phyloP scores from a whole-genome alignment of 2,888 invertebrate genomes.

The Euzophera pinguis region DNA sequence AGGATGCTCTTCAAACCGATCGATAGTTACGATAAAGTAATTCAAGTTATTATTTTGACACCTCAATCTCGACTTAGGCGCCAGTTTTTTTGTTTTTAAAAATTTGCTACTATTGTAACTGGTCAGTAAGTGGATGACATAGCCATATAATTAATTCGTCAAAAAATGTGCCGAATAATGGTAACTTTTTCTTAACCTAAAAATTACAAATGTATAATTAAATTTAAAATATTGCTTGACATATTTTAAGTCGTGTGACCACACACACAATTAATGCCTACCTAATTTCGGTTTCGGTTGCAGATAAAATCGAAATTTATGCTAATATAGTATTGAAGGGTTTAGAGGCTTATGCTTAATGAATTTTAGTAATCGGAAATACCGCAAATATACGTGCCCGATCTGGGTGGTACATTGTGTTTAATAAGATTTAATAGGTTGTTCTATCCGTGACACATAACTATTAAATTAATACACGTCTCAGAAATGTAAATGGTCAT shows the following conservation, averaged over 20 bases:
- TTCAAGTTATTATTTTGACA: slow-evolving; percentile 2
- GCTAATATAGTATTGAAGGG: slow-evolving; percentile 51
- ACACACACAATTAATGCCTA: slow-evolving; percentile 52
- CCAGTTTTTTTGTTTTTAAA: background rate
- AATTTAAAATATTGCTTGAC: slow-evolving; percentile 11
- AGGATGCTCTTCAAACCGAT: slow-evolving; percentile 37
- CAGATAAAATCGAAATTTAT: slow-evolving; percentile 68
- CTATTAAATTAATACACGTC: slow-evolving; percentile 9
- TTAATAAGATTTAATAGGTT: slow-evolving; percentile 1
- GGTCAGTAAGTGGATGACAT: background rate
- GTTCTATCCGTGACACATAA: background rate
- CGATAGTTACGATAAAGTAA: slow-evolving; percentile 47
- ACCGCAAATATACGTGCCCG: slow-evolving; percentile 50
- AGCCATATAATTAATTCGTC: background rate
- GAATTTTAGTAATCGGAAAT: slow-evolving; percentile 69
- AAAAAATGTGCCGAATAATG: background rate
- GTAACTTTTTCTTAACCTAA: slow-evolving; percentile 2
- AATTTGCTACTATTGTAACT: background rate
- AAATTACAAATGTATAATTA: slow-evolving; percentile 10
- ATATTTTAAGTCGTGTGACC: slow-evolving; percentile 30
- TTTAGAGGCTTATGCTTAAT: slow-evolving; percentile 50
- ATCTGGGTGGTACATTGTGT: slow-evolving; percentile 42
- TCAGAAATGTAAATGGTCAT: slow-evolving; percentile 9
- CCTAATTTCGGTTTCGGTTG: slow-evolving; percentile 53
- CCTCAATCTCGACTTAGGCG: slow-evolving; percentile 2